phyloP scores from a whole-genome alignment of 1,140 invertebrate genomes.

The Drosophila erecta region DNA sequence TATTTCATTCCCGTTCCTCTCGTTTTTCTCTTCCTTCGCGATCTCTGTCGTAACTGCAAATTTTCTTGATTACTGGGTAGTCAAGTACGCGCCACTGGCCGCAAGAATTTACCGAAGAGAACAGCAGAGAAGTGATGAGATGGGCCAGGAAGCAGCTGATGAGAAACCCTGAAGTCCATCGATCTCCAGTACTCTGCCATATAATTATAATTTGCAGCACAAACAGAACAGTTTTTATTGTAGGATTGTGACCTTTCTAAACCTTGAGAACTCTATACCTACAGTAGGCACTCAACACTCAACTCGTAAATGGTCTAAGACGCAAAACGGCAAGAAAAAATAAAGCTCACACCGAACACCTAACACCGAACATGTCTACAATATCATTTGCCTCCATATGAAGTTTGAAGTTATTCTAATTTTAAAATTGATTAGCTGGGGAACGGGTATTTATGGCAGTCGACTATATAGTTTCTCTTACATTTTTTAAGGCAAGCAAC shows the following conservation, averaged over 20 bases:
- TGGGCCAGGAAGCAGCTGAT: conserved; percentile 33
- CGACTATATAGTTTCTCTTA: too few species aligned
- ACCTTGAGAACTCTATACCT: conserved; percentile 20
- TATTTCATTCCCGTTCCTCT: neutral
- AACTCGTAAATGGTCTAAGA: conserved; percentile 57
- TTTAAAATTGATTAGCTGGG: too few species aligned
- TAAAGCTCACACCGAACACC: neutral
- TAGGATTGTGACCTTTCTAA: conserved; percentile 34
- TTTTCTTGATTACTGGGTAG: conserved; percentile 77
- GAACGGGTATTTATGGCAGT: too few species aligned
- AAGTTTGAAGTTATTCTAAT: too few species aligned
- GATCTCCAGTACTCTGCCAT: conserved; percentile 19
- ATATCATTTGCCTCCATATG: too few species aligned
- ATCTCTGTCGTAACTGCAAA: conserved; percentile 63
- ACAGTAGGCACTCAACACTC: conserved; percentile 22
- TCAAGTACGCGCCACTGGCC: conserved; percentile 79
- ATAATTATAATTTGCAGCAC: conserved; percentile 14
- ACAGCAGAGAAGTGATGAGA: conserved; percentile 38
- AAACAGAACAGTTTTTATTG: conserved; percentile 21
- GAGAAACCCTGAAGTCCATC: conserved; percentile 25
- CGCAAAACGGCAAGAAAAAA: neutral
- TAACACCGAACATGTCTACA: too few species aligned
- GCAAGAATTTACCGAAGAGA: conserved; percentile 30
- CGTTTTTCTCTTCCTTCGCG: conserved; percentile 4
- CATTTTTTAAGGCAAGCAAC: conserved; percentile 3